Evolutionary conservation across 2,113 vertebrate species (phyloP).

Genomic region (Myocastor coypus): DNA sequence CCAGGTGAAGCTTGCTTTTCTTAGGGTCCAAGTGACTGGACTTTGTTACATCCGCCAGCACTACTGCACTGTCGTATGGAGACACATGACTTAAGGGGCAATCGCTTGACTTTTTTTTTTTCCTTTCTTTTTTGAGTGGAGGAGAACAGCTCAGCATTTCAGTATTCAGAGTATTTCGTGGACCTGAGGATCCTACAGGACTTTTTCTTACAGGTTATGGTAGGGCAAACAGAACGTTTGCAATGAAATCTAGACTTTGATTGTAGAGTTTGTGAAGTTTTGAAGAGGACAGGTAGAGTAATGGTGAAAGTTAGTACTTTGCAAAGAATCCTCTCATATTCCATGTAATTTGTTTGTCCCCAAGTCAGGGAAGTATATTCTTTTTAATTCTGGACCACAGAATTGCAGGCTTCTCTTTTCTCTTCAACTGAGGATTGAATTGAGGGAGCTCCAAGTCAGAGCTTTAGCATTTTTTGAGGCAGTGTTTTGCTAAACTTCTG

Average conservation of each 20-base stretch:
- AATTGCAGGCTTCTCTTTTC: background rate
- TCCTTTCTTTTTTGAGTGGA: background rate
- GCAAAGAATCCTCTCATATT: background rate
- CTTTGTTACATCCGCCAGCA: background rate
- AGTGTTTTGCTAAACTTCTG: background rate
- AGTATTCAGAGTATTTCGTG: background rate
- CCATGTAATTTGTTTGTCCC: background rate
- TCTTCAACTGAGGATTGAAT: background rate
- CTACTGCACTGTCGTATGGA: background rate
- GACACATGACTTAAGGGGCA: background rate
- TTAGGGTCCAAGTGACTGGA: background rate
- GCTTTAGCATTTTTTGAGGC: background rate
- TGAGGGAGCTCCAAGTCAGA: background rate
- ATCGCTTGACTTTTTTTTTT: background rate
- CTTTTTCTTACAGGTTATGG: background rate
- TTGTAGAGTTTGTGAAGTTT: background rate
- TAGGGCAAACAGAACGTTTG: background rate
- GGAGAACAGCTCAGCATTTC: background rate
- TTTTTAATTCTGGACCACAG: background rate
- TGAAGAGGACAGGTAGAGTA: background rate
- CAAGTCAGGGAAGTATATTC: background rate
- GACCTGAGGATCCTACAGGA: background rate
- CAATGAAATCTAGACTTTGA: slow-evolving; percentile 1
- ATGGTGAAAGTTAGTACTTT: slow-evolving; percentile 17
- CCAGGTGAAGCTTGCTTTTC: slow-evolving; percentile 10